Percentiles rank a stretch among this genome's conserved stretches.
phyloP scores from a whole-genome alignment of 2,797 vertebrate genomes.

The Typhlichthys subterraneus region DNA sequence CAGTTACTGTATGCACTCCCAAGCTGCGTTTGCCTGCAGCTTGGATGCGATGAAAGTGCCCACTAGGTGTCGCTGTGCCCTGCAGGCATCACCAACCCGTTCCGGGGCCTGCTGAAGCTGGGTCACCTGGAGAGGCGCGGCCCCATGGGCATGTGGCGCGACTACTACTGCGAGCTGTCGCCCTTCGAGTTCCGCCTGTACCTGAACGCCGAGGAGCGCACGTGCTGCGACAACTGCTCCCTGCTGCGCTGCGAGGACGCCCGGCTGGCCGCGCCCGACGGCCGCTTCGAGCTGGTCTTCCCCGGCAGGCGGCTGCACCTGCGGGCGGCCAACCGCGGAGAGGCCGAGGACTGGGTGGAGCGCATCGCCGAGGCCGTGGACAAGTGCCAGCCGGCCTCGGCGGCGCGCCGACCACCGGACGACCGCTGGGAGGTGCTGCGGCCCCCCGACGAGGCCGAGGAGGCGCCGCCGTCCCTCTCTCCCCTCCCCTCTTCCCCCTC shows the following conservation, averaged over 20 bases:
- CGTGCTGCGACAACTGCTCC: conserved; percentile 86
- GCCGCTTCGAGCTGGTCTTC: conserved; percentile 89
- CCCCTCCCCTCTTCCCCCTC: conserved; percentile 41
- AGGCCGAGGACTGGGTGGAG: conserved; percentile 97
- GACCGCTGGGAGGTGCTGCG: conserved; percentile 84
- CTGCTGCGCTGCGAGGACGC: conserved; percentile 88
- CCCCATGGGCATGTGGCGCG: conserved; percentile 88
- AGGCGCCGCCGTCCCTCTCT: conserved; percentile 6
- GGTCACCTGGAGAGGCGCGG: conserved; percentile 87
- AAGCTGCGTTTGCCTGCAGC: not conserved
- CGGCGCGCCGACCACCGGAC: conserved; percentile 61
- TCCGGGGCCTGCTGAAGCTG: conserved; percentile 91
- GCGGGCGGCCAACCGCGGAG: conserved; percentile 83
- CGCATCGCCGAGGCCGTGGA: conserved; percentile 86
- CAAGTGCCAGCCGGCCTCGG: conserved; percentile 77
- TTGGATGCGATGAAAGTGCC: too few relatives aligned
- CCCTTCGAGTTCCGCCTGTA: conserved; percentile 90
- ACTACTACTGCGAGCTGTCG: conserved; percentile 90
- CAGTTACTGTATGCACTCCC: too few relatives aligned
- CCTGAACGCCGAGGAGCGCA: conserved; percentile 80
- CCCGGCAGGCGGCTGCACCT: conserved; percentile 83
- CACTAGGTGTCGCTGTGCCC: not conserved
- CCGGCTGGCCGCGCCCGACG: conserved; percentile 74
- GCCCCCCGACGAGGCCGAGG: conserved; percentile 34
- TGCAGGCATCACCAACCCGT: conserved; percentile 76